These are phyloP conservation scores for Neoaliturus tenellus DNA, from an alignment of 2,888 invertebrate genomes.

Conservation along the genomic window DNA sequence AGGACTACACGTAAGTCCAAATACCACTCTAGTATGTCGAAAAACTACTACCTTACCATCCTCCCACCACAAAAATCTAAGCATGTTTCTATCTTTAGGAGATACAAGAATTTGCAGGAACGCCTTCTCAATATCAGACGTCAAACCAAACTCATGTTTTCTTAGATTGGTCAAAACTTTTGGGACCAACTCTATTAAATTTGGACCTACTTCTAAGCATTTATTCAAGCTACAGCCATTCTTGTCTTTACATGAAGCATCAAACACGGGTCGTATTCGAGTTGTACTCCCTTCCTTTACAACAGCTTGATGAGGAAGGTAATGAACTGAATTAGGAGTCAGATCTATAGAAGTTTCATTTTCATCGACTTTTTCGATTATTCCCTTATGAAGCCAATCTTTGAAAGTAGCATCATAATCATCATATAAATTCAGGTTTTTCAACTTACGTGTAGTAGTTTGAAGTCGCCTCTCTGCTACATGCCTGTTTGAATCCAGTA, in stretches of 20 bases:
- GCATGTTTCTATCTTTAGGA: slow-evolving; percentile 37
- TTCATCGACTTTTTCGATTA: not conserved
- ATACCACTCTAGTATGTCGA: slow-evolving; percentile 46
- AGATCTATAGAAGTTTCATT: not conserved
- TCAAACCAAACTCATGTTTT: slow-evolving; percentile 60
- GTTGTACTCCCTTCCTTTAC: not conserved
- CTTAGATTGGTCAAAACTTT: slow-evolving; percentile 63
- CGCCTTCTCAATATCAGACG: slow-evolving; percentile 63
- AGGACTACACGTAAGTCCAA: not conserved
- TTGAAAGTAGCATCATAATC: not conserved
- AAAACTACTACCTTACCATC: slow-evolving; percentile 18
- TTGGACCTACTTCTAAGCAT: slow-evolving; percentile 64
- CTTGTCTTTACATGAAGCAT: not conserved
- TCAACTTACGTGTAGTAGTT: not conserved
- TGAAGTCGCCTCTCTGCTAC: not conserved
- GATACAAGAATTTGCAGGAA: slow-evolving; percentile 62
- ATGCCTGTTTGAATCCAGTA: not conserved
- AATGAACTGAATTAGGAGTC: not conserved
- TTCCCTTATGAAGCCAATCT: not conserved
- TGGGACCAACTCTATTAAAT: slow-evolving; percentile 65
- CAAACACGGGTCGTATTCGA: not conserved
- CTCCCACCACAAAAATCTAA: slow-evolving; percentile 51
- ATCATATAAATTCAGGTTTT: slow-evolving; percentile 4
- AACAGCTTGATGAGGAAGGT: not conserved
- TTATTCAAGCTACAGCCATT: slow-evolving; percentile 54